phyloP scores from a whole-genome alignment of 2,113 vertebrate genomes.

The Passerina amoena region DNA sequence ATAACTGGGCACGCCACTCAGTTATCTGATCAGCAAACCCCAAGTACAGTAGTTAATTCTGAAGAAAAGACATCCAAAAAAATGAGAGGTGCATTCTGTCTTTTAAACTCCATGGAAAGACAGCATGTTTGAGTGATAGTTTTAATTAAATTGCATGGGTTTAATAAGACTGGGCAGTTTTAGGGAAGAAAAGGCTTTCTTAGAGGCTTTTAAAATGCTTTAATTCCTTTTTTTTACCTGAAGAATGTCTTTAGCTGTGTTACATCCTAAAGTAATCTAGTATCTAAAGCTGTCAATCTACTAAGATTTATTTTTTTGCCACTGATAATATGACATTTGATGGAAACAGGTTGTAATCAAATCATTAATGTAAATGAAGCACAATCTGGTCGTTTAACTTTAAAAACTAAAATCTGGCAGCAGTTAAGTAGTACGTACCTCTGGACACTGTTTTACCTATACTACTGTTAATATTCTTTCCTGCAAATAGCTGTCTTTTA shows the following conservation, averaged over 20 bases:
- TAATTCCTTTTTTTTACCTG: not conserved
- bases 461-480: not conserved
- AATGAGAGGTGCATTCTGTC: not conserved
- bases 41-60: not conserved
- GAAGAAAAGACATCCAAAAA: not conserved
- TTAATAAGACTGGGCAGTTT: slow-evolving; percentile 12
- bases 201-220: not conserved
- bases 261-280: not conserved
- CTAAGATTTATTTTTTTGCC: not conserved
- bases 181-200: not conserved
- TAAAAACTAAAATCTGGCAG: not conserved
- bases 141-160: slow-evolving; percentile 30
- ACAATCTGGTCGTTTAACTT: not conserved
- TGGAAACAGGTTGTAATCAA: not conserved
- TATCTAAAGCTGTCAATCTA: not conserved
- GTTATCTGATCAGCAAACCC: not conserved
- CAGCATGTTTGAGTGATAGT: not conserved
- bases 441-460: not conserved
- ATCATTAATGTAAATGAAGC: not conserved
- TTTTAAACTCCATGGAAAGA: not conserved
- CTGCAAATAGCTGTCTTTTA: not conserved
- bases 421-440: not conserved
- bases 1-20: not conserved
- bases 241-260: not conserved
- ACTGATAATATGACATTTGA: not conserved